Conservation (phyloP, 2,888 invertebrate species). For the Aplocera efformata region DNA sequence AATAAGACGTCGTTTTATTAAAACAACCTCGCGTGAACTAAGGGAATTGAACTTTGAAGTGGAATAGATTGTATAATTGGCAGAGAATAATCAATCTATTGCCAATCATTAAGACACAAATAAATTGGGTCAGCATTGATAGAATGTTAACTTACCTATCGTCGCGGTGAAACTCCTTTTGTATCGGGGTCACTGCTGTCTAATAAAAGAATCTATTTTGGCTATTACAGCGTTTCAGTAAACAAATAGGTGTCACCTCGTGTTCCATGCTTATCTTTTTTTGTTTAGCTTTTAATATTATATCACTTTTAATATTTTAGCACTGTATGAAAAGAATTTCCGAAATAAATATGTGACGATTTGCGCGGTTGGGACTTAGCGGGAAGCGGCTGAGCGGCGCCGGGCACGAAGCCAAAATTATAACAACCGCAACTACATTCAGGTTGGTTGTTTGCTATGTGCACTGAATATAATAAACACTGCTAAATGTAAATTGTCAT, state of each 20-base stretch:
- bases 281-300: constrained; percentile 21
- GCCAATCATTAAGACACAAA: constrained; percentile 61
- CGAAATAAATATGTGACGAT: constrained; percentile 49
- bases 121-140: constrained; percentile 48
- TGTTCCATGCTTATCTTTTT: constrained; percentile 45
- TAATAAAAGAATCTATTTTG: constrained; percentile 77
- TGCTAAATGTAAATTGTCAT: constrained; percentile 40
- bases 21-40: constrained; percentile 40
- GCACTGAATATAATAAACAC: constrained; percentile 42
- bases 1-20: constrained; percentile 39
- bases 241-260: constrained; percentile 45
- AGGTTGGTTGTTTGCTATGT: constrained; percentile 46
- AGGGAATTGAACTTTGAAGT: constrained; percentile 41
- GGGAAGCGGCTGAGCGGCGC: constrained; percentile 54
- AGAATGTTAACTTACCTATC: constrained; percentile 61
- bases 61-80: constrained; percentile 45
- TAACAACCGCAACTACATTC: constrained; percentile 65
- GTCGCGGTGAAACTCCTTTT: constrained; percentile 47
- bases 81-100: constrained; percentile 46
- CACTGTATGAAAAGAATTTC: constrained; percentile 39
- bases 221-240: constrained; percentile 48
- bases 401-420: constrained; percentile 75
- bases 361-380: constrained; percentile 53
- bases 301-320: constrained; percentile 25
- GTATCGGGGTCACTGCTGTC: constrained; percentile 60